A percentile compares a stretch with the other conserved stretches of the same genome.
Evolutionary conservation across 2,113 vertebrate species (phyloP).

Genomic region (Procapra przewalskii): DNA sequence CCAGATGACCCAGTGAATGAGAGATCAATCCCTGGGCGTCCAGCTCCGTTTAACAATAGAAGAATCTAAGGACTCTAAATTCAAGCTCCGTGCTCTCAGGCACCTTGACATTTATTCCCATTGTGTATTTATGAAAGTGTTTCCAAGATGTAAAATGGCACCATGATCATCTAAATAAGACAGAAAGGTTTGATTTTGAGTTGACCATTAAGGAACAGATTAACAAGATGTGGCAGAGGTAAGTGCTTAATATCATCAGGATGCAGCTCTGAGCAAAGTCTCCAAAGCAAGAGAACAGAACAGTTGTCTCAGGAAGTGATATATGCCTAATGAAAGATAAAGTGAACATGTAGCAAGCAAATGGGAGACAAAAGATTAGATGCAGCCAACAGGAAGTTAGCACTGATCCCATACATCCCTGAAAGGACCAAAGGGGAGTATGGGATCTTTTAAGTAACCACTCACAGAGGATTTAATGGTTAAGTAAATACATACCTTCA

Average conservation of each 20-base stretch:
- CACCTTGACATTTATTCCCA: neutral
- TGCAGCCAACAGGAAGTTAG: neutral
- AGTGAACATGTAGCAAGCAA: neutral
- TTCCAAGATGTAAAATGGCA: neutral
- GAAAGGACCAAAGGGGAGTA: neutral
- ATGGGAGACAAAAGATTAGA: neutral
- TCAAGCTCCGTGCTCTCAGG: neutral
- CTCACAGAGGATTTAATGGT: neutral
- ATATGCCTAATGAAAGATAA: neutral
- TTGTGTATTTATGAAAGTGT: neutral
- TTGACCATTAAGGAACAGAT: neutral
- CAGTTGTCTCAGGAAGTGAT: neutral
- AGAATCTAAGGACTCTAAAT: neutral
- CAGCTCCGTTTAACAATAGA: neutral
- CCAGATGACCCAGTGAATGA: neutral
- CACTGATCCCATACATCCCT: neutral
- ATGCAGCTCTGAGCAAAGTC: neutral
- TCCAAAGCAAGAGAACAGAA: neutral
- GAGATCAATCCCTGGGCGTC: neutral
- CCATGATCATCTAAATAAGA: neutral
- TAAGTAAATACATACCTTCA: neutral
- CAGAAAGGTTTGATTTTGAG: neutral
- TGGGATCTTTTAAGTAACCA: neutral
- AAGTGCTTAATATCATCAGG: neutral
- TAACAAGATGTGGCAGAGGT: neutral